These are phyloP conservation scores for Nephila pilipes DNA, from an alignment of 1,140 invertebrate genomes.

Conservation along the genomic window DNA sequence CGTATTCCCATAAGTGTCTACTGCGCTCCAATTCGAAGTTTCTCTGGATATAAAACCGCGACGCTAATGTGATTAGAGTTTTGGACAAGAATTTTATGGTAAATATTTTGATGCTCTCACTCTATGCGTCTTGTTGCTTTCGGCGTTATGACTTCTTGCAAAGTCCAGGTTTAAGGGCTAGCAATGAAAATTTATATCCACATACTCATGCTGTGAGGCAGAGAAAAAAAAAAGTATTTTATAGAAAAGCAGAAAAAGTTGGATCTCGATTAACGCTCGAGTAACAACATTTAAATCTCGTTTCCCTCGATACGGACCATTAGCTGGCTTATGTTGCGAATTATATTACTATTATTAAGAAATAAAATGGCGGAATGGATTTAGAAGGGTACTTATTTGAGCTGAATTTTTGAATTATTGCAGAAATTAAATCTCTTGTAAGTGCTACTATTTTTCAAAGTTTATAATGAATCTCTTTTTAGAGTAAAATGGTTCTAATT, in stretches of 20 bases:
- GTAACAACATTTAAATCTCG: background rate
- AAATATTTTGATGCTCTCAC: background rate
- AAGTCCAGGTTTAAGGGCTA: constrained; percentile 1
- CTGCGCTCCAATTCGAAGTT: background rate
- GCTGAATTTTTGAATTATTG: no score
- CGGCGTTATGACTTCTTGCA: background rate
- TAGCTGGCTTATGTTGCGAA: no score
- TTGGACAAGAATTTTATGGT: background rate
- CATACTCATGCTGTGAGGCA: background rate
- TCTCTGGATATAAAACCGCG: constrained; percentile 15
- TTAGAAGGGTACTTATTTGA: no score
- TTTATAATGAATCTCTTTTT: no score
- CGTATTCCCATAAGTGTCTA: background rate
- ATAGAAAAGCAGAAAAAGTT: background rate
- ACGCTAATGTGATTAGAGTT: constrained; percentile 35
- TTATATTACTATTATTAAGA: no score
- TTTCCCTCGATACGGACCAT: background rate
- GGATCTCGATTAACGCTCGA: background rate
- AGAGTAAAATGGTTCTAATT: no score
- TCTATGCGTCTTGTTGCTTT: background rate
- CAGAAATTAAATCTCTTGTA: no score
- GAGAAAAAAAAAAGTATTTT: background rate
- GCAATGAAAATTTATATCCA: constrained; percentile 24
- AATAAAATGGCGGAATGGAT: no score
- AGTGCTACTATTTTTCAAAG: no score